Percentiles rank a stretch among this genome's conserved stretches.
Conservation (phyloP, 2,888 invertebrate genomes). For the Ectemnius lituratus region DNA sequence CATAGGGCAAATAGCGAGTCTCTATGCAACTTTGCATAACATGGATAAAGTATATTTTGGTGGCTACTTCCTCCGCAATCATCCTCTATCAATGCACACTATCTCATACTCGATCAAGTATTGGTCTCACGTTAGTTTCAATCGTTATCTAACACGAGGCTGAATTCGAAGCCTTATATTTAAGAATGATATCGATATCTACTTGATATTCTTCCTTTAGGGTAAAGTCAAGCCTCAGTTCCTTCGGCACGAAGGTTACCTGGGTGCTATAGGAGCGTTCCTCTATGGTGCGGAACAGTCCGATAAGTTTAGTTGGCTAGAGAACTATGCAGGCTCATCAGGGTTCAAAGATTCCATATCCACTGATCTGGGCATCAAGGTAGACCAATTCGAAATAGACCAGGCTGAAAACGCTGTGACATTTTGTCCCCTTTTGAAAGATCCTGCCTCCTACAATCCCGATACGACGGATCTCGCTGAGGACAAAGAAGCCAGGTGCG, state of each 20-base stretch:
- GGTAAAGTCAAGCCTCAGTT: constrained; percentile 83
- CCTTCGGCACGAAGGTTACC: constrained; percentile 85
- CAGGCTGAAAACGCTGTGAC: constrained; percentile 79
- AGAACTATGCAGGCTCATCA: constrained; percentile 84
- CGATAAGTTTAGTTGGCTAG: constrained; percentile 83
- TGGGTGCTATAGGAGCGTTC: constrained; percentile 86
- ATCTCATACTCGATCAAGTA: constrained; percentile 84
- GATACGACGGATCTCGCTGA: constrained; percentile 94
- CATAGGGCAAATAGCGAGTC: constrained; percentile 85
- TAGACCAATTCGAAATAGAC: constrained; percentile 77
- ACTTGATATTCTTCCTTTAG: constrained; percentile 53
- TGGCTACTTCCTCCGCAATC: constrained; percentile 85
- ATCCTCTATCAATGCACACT: constrained; percentile 85
- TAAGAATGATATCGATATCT: constrained; percentile 18
- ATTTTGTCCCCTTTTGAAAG: constrained; percentile 87
- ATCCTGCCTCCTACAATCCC: constrained; percentile 90
- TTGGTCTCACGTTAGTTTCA: constrained; percentile 80
- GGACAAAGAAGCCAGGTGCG: constrained; percentile 89
- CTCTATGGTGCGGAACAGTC: constrained; percentile 82
- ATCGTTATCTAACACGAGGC: constrained; percentile 8
- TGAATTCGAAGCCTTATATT: not conserved
- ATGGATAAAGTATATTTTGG: constrained; percentile 84
- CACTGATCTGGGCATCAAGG: constrained; percentile 73
- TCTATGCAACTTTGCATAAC: constrained; percentile 83
- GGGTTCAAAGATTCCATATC: constrained; percentile 80